A percentile compares a stretch with the other conserved stretches of the same genome.
Conservation (phyloP, 2,888 invertebrate genomes). For the Petrolisthes cinctipes region DNA sequence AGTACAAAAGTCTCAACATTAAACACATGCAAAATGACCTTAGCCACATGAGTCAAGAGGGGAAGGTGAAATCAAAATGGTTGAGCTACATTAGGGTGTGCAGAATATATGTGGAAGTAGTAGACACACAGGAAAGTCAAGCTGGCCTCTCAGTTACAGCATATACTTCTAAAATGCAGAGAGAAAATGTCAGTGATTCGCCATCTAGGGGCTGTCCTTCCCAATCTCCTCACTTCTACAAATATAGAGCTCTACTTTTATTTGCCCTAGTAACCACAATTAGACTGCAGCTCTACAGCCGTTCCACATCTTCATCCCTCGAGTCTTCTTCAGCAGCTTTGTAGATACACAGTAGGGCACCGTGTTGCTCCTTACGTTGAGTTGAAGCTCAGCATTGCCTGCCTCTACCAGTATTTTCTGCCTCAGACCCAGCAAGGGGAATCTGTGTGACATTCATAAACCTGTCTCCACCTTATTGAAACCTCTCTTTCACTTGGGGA, state of each 20-base stretch:
- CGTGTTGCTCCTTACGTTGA: constrained; percentile 21
- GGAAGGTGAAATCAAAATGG: constrained; percentile 34
- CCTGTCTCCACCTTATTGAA: constrained; percentile 22
- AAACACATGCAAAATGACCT: constrained; percentile 34
- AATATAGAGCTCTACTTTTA: constrained; percentile 49
- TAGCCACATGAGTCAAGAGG: constrained; percentile 50
- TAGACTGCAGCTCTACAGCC: constrained; percentile 34
- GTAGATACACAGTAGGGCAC: constrained; percentile 18
- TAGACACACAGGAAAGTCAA: constrained; percentile 40
- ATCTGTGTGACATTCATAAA: constrained; percentile 13
- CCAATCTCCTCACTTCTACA: constrained; percentile 54
- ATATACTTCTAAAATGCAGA: constrained; percentile 25
- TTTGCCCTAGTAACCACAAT: constrained; percentile 44
- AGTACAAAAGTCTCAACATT: constrained; percentile 10
- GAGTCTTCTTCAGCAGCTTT: constrained; percentile 35
- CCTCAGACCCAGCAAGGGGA: constrained; percentile 30
- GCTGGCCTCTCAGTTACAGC: constrained; percentile 26
- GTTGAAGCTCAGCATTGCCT: constrained; percentile 40
- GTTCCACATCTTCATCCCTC: constrained; percentile 29
- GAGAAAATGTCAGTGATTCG: constrained; percentile 28
- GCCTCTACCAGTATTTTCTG: constrained; percentile 26
- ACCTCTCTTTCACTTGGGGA: constrained; percentile 52
- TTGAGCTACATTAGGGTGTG: constrained; percentile 47
- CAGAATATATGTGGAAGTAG: constrained; percentile 45
- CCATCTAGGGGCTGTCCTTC: constrained; percentile 36